Base-by-base conservation (phyloP, 2,888 invertebrate species). In the Scaptomyza reducta region DNA sequence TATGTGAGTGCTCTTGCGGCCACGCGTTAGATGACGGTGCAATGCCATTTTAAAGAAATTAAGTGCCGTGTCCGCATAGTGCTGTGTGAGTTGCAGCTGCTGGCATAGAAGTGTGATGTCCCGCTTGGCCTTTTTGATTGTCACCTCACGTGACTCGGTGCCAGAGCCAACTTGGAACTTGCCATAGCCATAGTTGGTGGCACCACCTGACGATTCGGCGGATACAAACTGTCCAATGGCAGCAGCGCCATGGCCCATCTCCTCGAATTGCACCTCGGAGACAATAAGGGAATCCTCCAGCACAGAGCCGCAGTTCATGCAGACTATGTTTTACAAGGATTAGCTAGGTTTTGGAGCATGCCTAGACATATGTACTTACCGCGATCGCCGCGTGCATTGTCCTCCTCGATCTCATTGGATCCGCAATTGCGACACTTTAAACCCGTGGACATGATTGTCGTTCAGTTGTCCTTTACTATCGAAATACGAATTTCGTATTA, bases 231-330 rank as follows among this genome's bases (percentile, higher is more conserved):
- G 98, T 29, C 99, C 99, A 73, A 98, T 95, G 14, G 97, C 97
- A 65, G 96, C 95, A 10, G 96, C 96, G 27, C 99, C 99, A 89
- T 95, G 96, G 9, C 96, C 95, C 89, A 96, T 96, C 91, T 99
- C 99, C 91, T 97, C 97, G 90, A 99, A 99, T 91, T 98, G 97
- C 25, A 99, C 95, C 91, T 99, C 99, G 2, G 97, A 96, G 25
- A 99, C 98, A 89, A 99, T 99, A 57, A 98, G 95, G 87, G 97
- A 97, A 89, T 99, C 98, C 91, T 99, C 99, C 14, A 99, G 92
- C 1, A 99, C 99, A 7, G 97, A 95, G 27, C 99, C 99, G 92
- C 99, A 99, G 89, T 95, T 96, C 27, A 97, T 98, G 91, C 99
- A 99, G 1, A 99, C 98, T 10, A 96, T 10, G 14, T 9, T 4